Conservation (phyloP, 2,888 invertebrate genomes). For the Drosophila differens region DNA sequence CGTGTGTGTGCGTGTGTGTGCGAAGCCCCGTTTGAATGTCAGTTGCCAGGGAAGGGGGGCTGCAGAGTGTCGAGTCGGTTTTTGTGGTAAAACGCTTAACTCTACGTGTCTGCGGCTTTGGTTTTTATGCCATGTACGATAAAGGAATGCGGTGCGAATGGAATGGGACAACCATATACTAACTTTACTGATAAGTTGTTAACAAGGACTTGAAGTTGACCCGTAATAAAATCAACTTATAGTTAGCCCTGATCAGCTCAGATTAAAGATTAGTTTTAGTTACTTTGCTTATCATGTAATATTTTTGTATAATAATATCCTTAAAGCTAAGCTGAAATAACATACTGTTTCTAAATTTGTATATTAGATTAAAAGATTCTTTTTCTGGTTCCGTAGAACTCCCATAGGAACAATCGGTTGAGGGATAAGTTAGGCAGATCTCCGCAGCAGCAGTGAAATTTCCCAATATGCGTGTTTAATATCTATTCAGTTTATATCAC, state of each 20-base stretch:
- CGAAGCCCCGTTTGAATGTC: conserved; percentile 10
- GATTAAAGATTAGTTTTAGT: background rate
- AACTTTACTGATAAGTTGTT: background rate
- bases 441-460: background rate
- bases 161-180: background rate
- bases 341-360: background rate
- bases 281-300: background rate
- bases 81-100: conserved; percentile 77
- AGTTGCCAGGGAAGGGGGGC: background rate
- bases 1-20: conserved; percentile 62
- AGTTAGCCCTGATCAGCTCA: background rate
- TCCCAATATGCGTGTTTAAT: background rate
- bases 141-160: background rate
- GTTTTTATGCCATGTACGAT: conserved; percentile 12
- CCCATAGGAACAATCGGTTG: background rate
- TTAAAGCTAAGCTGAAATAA: background rate
- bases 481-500: background rate
- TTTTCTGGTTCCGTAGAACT: too few species aligned
- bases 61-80: conserved; percentile 23
- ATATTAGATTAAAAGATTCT: background rate
- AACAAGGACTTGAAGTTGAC: background rate
- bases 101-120: conserved; percentile 73
- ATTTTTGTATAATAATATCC: background rate
- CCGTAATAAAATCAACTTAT: background rate
- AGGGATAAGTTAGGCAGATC: background rate